phyloP scores from a whole-genome alignment of 2,797 vertebrate species.

The Gila robusta region DNA sequence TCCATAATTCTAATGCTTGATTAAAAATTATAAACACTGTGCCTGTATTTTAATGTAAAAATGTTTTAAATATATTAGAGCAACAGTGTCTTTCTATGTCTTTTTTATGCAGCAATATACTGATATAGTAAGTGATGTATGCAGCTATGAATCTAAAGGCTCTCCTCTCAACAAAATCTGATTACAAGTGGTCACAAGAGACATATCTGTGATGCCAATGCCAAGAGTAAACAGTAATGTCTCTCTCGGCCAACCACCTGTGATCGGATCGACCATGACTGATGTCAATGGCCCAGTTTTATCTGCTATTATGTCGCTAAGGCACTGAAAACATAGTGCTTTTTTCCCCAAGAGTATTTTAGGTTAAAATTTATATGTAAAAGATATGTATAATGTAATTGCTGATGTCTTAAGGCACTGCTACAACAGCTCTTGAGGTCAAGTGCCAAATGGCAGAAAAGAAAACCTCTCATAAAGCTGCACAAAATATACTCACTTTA shows the following conservation, averaged over 20 bases:
- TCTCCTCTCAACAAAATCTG: conserved; percentile 21
- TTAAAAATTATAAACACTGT: background rate
- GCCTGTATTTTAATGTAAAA: background rate
- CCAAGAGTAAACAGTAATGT: conserved; percentile 8
- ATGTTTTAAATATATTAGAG: background rate
- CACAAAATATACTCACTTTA: background rate
- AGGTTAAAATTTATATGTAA: background rate
- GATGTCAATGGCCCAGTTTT: conserved; percentile 1
- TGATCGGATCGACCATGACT: background rate
- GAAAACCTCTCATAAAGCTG: background rate
- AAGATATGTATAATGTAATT: background rate
- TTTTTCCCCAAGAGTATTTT: background rate
- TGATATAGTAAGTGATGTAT: conserved; percentile 17
- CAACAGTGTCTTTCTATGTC: background rate
- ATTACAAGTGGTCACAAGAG: conserved; percentile 12
- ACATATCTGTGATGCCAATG: conserved; percentile 4
- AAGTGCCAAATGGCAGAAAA: conserved; percentile 33
- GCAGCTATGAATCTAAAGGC: conserved; percentile 4
- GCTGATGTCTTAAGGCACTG: background rate
- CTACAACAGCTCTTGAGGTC: background rate
- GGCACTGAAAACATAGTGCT: background rate
- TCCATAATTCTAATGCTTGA: background rate
- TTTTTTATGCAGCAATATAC: background rate
- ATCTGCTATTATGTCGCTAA: background rate
- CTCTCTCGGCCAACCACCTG: background rate